Conservation (phyloP, 2,113 vertebrate genomes). For the Aleadryas rufinucha region DNA sequence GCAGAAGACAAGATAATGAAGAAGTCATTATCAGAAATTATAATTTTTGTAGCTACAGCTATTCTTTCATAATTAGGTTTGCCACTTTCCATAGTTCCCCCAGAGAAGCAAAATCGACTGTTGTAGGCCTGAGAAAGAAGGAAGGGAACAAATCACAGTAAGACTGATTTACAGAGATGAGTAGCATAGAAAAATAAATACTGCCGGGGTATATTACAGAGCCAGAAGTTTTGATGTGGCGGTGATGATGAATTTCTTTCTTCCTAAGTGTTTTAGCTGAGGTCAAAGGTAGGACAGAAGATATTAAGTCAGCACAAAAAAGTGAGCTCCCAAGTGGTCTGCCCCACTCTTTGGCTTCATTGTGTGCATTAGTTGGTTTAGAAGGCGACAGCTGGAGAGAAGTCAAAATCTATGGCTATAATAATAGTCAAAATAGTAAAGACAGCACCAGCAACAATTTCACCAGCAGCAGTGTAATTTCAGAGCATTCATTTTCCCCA, state of each 20-base stretch:
- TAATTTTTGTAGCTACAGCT: neutral
- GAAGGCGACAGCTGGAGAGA: neutral
- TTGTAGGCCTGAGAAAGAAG: neutral
- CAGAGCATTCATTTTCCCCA: neutral
- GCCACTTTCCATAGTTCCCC: neutral
- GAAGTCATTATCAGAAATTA: neutral
- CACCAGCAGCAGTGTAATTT: neutral
- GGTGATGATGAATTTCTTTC: neutral
- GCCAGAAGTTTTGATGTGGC: neutral
- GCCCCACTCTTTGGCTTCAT: neutral
- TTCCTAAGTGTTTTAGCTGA: neutral
- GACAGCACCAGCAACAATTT: neutral
- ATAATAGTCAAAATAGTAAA: neutral
- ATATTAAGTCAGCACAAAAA: neutral
- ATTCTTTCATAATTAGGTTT: neutral
- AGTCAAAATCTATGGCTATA: neutral
- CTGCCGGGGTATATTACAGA: neutral
- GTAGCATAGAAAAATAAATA: neutral
- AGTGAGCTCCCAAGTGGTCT: neutral
- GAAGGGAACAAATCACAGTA: neutral
- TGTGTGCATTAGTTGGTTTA: accelerated
- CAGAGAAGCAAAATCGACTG: neutral
- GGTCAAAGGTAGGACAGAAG: neutral
- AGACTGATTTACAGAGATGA: neutral
- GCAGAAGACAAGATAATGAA: neutral